Evolutionary conservation across 2,113 vertebrate species (phyloP), one percentile per base, ranked within the genome.

Genomic region (Gobio gobio): DNA sequence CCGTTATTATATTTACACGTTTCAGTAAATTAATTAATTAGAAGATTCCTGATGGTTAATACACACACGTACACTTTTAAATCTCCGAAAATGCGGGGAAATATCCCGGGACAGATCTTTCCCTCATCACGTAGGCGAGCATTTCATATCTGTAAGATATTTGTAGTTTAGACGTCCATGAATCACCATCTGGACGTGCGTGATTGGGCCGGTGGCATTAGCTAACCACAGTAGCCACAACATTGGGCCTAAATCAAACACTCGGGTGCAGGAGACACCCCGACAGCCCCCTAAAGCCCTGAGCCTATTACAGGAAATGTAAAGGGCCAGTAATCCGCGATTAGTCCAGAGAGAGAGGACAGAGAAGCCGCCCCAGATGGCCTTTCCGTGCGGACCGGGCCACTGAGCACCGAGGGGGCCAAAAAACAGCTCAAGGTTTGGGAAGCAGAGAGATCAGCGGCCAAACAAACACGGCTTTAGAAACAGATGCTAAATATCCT

Each of bases 251-350:
- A 92, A 96, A 94, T 94, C 93, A 81, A 87, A 90, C 84, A 87
- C 83, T 78, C 85, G 58, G 81, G 90, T 61, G 91, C 92, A 92
- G 86, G 92, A 92, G 94, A 93, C 89, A 91, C 90, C 94, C 93
- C 94, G 91, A 92, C 91, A 93, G 93, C 91, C 91, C 93, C 93
- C 91, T 85, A 93, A 93, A 94, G 93, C 93, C 92, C 88, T 87
- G 84, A 89, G 92, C 93, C 94, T 94, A 95, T 95, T 95, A 95
- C 95, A 86, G 90, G 78, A 90, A 95, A 95, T 94, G 95, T 95
- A 94, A 83, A 95, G 96, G 95, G 94, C 92, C 95, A 95, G 91
- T 96, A 96, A 96, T 96, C 95, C 94, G 91, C 91, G 90, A 96
- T 94, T 95, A 90, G 47, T 66, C 92, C 91, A 91, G 92, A 94